These are phyloP conservation scores for Hippasteria phrygiana DNA, from an alignment of 53 echinoderm and acorn worm species.

Conservation along the genomic window DNA sequence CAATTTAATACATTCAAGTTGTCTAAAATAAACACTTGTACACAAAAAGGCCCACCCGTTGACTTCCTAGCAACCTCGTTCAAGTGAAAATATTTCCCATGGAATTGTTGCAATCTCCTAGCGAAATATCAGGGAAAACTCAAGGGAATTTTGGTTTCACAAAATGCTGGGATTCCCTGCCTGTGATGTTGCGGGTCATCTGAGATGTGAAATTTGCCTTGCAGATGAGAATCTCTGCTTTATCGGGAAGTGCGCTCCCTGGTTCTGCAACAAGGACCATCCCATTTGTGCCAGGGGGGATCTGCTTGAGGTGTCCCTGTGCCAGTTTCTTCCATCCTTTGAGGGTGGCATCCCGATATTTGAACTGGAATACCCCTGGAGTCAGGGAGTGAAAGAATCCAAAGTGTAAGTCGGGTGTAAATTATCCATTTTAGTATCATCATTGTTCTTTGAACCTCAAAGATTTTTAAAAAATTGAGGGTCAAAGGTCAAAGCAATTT, in stretches of 20 bases:
- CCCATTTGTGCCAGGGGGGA: constrained; percentile 84
- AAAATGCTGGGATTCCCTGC: too few relatives aligned
- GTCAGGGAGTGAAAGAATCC: constrained; percentile 86
- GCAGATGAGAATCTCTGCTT: constrained; percentile 86
- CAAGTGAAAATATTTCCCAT: too few relatives aligned
- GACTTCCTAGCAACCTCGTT: too few relatives aligned
- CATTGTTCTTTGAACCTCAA: neutral
- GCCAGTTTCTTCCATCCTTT: constrained; percentile 71
- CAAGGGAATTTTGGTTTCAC: too few relatives aligned
- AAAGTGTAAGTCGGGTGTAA: constrained; percentile 72
- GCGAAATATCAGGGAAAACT: too few relatives aligned
- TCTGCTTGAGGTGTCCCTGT: constrained; percentile 80
- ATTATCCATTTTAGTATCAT: neutral
- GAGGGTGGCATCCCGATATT: constrained; percentile 63
- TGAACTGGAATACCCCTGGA: constrained; percentile 86
- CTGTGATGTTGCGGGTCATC: too few relatives aligned
- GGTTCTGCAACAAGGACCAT: constrained; percentile 89
- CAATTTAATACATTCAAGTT: too few relatives aligned
- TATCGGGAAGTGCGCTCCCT: constrained; percentile 83
- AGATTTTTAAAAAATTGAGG: neutral
- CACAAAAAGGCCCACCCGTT: too few relatives aligned
- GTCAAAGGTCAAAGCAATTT: neutral
- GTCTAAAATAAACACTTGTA: too few relatives aligned
- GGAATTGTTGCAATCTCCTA: too few relatives aligned
- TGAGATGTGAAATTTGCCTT: neutral